Percentiles rank a stretch among this genome's conserved stretches.
Conservation (phyloP, 2,888 invertebrate genomes). For the Tetragnatha montana region DNA sequence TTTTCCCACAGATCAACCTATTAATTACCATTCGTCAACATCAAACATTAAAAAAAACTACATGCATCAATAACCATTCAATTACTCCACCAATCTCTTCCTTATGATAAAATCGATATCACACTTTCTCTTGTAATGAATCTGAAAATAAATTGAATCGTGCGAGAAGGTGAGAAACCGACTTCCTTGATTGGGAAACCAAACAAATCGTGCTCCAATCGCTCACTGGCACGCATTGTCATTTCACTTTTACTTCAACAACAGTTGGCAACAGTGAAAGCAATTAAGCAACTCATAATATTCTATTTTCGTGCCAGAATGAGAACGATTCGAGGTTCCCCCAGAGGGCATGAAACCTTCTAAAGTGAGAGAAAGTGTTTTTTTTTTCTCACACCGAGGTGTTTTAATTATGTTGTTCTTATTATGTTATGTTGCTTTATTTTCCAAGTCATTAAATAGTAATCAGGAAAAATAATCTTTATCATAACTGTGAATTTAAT, state of each 20-base stretch:
- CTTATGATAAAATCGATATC: background rate
- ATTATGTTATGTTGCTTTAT: background rate
- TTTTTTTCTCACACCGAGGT: background rate
- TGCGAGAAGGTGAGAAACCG: too few species aligned
- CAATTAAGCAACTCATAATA: background rate
- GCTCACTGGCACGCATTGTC: constrained; percentile 2
- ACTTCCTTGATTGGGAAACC: background rate
- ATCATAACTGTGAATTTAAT: background rate
- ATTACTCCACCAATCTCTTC: too few species aligned
- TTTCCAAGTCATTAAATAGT: background rate
- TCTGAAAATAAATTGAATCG: background rate
- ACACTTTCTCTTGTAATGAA: background rate
- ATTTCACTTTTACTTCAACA: background rate
- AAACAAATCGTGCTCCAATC: background rate
- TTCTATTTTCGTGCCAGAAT: background rate
- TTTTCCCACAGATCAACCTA: too few species aligned
- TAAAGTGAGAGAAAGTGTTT: background rate
- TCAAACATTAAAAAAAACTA: too few species aligned
- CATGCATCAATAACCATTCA: too few species aligned
- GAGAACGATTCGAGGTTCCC: background rate
- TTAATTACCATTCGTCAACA: too few species aligned
- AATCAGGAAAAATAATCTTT: background rate
- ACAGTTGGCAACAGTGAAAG: background rate
- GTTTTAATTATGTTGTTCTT: background rate
- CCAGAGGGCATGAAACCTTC: background rate